phyloP scores from a whole-genome alignment of 1,140 invertebrate species.

The Drosophila gunungcola region DNA sequence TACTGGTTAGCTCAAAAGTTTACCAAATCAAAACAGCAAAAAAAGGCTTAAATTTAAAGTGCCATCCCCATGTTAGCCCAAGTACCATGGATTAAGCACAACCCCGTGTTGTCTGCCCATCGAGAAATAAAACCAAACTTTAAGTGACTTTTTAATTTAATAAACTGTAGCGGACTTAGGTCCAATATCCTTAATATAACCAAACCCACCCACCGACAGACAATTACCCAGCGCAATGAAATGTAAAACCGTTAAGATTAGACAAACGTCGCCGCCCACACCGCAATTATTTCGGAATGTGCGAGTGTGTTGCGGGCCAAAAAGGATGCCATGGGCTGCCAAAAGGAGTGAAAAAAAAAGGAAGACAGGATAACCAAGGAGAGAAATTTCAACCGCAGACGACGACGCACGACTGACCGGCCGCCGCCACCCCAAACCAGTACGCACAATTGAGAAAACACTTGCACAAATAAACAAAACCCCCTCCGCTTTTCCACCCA shows the following conservation, averaged over 20 bases:
- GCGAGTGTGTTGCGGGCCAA: slow-evolving; percentile 7
- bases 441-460: slow-evolving; percentile 82
- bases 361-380: slow-evolving; percentile 17
- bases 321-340: slow-evolving; percentile 4
- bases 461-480: slow-evolving; percentile 80
- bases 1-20: background rate
- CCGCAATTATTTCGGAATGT: slow-evolving; percentile 16
- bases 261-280: slow-evolving; percentile 60
- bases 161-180: slow-evolving; percentile 53
- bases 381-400: slow-evolving; percentile 69
- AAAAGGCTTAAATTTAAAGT: background rate
- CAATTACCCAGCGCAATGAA: slow-evolving; percentile 76
- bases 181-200: slow-evolving; percentile 9
- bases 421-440: slow-evolving; percentile 2
- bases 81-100: background rate
- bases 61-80: background rate
- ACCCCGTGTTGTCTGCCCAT: background rate
- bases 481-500: slow-evolving; percentile 20
- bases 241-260: slow-evolving; percentile 83
- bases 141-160: slow-evolving; percentile 65
- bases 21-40: background rate
- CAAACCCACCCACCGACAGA: slow-evolving; percentile 8
- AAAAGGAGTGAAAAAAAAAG: slow-evolving; percentile 13
- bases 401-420: slow-evolving; percentile 57
- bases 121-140: slow-evolving; percentile 8